Evolutionary conservation across 2,888 invertebrate genomes (phyloP), one percentile per base, ranked within the genome.

Genomic region (Caenorhabditis sp.): DNA sequence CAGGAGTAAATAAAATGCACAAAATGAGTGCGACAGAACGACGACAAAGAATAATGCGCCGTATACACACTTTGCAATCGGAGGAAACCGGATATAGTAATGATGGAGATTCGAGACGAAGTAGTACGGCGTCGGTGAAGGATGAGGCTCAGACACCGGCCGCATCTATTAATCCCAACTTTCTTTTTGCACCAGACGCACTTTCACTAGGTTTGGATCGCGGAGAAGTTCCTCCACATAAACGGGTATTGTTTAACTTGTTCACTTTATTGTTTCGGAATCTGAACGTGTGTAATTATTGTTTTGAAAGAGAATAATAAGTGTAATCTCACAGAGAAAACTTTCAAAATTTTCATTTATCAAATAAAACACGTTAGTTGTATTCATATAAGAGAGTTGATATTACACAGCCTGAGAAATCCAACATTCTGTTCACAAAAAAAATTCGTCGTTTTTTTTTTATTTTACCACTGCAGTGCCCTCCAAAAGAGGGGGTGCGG

Each of bases 201-300:
- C 72, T 69, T 58, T 71, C 74, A 58, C 59, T 73, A 26, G 78
- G 76, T 50, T 62, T 81, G 43, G 76, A 76, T 68, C 64, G 74
- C 5, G 71, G 76, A 51, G 82, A 82, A 69, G 64, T 66, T 62
- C 82, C 81, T 57, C 82, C 82, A 37, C 82, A 82, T 67, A 77
- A 79, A 66, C 76, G 79, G 78, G 82, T 81, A 43, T 43, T 43
- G 43, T 43, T 43, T 43, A 12, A 17, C 17, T 10, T 3, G 14
- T 43, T 43, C 14, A 36, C n/a, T n/a, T n/a, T n/a, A n/a, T n/a
- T n/a, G n/a, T n/a, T n/a, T n/a, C n/a, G n/a, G n/a, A n/a, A n/a
- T n/a, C n/a, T n/a, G n/a, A n/a, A n/a, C n/a, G n/a, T n/a, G n/a
- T 50, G 19, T 10, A 50, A 50, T 50, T 50, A 50, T 50, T 53